These are phyloP conservation scores for Kryptolebias marmoratus DNA, from an alignment of 2,113 vertebrate species.

Conservation along the genomic window DNA sequence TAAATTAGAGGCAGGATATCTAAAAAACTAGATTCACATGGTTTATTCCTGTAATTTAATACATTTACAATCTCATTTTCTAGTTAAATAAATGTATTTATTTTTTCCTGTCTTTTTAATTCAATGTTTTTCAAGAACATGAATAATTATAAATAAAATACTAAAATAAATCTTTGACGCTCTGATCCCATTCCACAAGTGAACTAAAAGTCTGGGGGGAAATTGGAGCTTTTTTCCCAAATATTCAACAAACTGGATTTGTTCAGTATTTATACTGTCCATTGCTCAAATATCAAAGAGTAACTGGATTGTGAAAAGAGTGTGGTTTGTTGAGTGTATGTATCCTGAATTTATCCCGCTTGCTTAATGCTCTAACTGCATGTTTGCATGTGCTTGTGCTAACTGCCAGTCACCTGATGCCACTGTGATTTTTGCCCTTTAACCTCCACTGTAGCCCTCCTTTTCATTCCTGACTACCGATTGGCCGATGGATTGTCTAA, in stretches of 20 bases:
- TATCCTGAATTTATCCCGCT: conserved; percentile 64
- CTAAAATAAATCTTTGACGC: conserved; percentile 30
- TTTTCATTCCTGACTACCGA: conserved; percentile 99
- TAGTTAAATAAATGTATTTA: conserved; percentile 14
- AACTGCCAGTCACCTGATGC: conserved; percentile 91
- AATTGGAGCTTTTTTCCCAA: conserved; percentile 10
- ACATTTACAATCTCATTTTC: conserved; percentile 70
- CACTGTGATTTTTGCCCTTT: conserved; percentile 97
- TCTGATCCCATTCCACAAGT: conserved; percentile 9
- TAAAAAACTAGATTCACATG: conserved; percentile 38
- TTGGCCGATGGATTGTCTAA: conserved; percentile 99
- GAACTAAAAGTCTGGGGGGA: background rate
- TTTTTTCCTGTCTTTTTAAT: conserved; percentile 34
- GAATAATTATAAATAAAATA: conserved; percentile 31
- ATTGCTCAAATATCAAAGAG: conserved; percentile 14
- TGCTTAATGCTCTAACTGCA: conserved; percentile 90
- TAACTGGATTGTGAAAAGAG: conserved; percentile 12
- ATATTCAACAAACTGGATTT: conserved; percentile 13
- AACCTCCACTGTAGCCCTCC: conserved; percentile 98
- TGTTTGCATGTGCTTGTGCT: conserved; percentile 96
- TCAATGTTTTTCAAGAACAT: conserved; percentile 31
- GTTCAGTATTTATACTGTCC: background rate
- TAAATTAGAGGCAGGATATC: conserved; percentile 56
- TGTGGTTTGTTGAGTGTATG: conserved; percentile 19
- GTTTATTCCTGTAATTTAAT: conserved; percentile 4